Evolutionary conservation across 2,113 vertebrate species (phyloP).

Genomic region (Hirundichthys speculiger): DNA sequence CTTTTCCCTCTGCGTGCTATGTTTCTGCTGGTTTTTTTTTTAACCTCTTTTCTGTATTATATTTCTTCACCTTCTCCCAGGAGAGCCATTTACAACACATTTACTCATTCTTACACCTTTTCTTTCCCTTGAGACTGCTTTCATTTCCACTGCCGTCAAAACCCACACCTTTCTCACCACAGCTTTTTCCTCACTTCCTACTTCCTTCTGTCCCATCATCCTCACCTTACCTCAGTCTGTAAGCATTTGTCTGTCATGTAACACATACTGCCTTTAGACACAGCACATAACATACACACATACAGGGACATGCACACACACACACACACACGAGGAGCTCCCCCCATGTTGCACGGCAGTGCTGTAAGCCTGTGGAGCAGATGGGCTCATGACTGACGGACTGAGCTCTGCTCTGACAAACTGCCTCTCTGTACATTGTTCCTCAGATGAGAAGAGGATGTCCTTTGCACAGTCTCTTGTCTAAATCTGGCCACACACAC

Average conservation of each 20-base stretch:
- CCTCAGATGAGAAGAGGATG: slow-evolving; percentile 52
- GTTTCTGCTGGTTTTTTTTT: neutral
- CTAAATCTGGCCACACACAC: slow-evolving; percentile 50
- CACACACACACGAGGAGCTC: slow-evolving; percentile 23
- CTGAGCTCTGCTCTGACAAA: slow-evolving; percentile 66
- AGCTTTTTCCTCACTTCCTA: slow-evolving; percentile 37
- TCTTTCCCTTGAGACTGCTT: slow-evolving; percentile 59
- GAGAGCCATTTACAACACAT: slow-evolving; percentile 52
- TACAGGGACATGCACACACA: slow-evolving; percentile 7
- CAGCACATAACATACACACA: slow-evolving; percentile 7
- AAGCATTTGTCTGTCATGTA: slow-evolving; percentile 20
- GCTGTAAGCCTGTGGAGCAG: slow-evolving; percentile 65
- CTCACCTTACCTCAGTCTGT: slow-evolving; percentile 27
- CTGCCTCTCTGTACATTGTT: slow-evolving; percentile 50
- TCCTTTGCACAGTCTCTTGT: slow-evolving; percentile 54
- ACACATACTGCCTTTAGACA: slow-evolving; percentile 33
- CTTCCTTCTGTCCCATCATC: slow-evolving; percentile 40
- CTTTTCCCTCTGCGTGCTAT: neutral
- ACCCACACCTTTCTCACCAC: slow-evolving; percentile 52
- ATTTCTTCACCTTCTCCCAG: slow-evolving; percentile 21
- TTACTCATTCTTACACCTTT: slow-evolving; percentile 55
- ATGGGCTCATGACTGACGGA: slow-evolving; percentile 69
- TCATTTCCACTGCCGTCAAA: slow-evolving; percentile 63
- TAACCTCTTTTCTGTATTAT: slow-evolving; percentile 5
- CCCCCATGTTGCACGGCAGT: slow-evolving; percentile 49